phyloP scores from a whole-genome alignment of 2,888 invertebrate genomes.

The Hirtodrosophila confusa region DNA sequence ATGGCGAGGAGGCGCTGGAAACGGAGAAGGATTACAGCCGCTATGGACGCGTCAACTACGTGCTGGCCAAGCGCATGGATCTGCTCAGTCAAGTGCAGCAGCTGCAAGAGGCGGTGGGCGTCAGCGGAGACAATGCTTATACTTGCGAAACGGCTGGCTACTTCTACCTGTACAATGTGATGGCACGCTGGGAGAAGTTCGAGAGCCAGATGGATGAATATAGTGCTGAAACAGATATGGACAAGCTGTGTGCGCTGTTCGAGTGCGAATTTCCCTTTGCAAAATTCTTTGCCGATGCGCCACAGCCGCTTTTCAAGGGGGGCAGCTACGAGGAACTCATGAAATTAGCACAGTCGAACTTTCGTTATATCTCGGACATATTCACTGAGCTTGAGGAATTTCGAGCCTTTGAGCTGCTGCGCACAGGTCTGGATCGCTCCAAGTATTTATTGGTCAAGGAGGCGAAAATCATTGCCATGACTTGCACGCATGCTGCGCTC shows the following conservation, averaged over 20 bases:
- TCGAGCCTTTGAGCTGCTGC: conserved; percentile 97
- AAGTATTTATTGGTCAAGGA: conserved; percentile 98
- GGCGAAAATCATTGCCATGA: conserved; percentile 99
- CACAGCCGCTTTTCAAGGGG: conserved; percentile 95
- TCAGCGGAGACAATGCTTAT: conserved; percentile 95
- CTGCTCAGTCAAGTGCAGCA: conserved; percentile 94
- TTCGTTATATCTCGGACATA: conserved; percentile 96
- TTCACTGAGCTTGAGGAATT: conserved; percentile 99
- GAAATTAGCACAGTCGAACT: conserved; percentile 96
- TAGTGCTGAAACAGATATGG: conserved; percentile 36
- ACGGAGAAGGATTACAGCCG: conserved; percentile 99
- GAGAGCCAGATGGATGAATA: conserved; percentile 81
- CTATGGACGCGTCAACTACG: conserved; percentile 99
- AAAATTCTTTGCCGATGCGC: conserved; percentile 96
- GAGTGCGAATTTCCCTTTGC: conserved; percentile 95
- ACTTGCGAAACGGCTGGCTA: conserved; percentile 99
- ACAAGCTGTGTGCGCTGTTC: conserved; percentile 84
- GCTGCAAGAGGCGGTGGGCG: conserved; percentile 93
- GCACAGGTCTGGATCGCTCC: conserved; percentile 97
- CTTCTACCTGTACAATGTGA: conserved; percentile 96
- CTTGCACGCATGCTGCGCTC: conserved; percentile 99
- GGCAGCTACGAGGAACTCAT: conserved; percentile 91
- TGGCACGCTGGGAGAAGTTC: conserved; percentile 97
- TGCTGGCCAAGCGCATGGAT: conserved; percentile 96
- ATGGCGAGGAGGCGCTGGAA: conserved; percentile 98